phyloP scores from a whole-genome alignment of 2,113 vertebrate species.

The Rhea pennata region DNA sequence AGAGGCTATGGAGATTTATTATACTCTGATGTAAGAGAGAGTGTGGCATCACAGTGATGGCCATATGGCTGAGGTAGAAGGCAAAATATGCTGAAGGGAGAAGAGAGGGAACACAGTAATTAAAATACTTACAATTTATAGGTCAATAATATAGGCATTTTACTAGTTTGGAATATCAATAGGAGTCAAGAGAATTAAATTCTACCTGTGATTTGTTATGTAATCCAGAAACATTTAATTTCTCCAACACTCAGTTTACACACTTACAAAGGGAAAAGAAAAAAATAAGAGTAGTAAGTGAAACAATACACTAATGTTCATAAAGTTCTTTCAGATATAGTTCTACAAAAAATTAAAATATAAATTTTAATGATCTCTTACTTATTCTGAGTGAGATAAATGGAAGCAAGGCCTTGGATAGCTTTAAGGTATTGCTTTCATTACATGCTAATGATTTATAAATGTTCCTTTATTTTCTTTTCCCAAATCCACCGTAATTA shows the following conservation, averaged over 20 bases:
- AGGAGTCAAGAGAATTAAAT: not conserved
- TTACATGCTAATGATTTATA: slow-evolving; percentile 27
- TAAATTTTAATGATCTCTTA: slow-evolving; percentile 54
- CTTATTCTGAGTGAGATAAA: slow-evolving; percentile 31
- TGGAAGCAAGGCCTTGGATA: slow-evolving; percentile 47
- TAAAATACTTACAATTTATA: not conserved
- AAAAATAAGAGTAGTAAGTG: slow-evolving; percentile 37
- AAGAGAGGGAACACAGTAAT: accelerated
- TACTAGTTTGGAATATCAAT: not conserved
- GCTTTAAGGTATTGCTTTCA: slow-evolving; percentile 40
- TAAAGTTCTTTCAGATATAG: slow-evolving; percentile 42
- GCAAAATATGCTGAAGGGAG: not conserved
- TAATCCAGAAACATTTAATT: not conserved
- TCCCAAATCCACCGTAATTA: slow-evolving; percentile 25
- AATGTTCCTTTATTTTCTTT: not conserved
- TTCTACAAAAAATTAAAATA: slow-evolving; percentile 43
- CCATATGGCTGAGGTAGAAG: not conserved
- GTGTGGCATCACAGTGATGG: not conserved
- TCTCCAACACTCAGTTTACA: not conserved
- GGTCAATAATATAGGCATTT: not conserved
- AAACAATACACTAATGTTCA: slow-evolving; percentile 25
- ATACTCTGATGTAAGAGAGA: not conserved
- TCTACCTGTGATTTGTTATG: not conserved
- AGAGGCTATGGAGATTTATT: not conserved
- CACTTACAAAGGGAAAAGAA: not conserved